Conservation (phyloP, 2,888 invertebrate genomes). For the Drosophila stalkeri region DNA sequence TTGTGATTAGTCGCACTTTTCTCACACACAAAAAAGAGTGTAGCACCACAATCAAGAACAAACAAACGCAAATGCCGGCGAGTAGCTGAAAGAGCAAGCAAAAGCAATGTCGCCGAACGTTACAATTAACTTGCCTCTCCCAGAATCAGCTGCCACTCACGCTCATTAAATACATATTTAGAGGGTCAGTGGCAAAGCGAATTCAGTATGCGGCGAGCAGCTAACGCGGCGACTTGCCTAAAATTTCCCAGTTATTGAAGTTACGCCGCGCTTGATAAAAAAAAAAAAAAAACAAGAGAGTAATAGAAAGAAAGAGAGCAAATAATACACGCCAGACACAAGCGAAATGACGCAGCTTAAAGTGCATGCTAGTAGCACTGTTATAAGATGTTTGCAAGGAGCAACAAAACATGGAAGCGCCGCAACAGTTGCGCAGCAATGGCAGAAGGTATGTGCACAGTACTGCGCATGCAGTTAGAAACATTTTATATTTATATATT, state of each 20-base stretch:
- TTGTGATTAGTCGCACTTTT: neutral
- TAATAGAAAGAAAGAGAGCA: neutral
- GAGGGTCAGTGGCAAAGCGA: constrained; percentile 30
- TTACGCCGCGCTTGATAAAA: neutral
- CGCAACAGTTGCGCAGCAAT: constrained; percentile 22
- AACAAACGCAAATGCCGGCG: neutral
- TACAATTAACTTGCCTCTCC: neutral
- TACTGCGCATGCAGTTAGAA: constrained; percentile 1
- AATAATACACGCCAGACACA: constrained; percentile 17
- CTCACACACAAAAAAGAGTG: neutral
- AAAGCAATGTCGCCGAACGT: neutral
- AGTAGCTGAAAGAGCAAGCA: neutral
- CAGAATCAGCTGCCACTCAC: neutral
- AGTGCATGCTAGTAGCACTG: constrained; percentile 12
- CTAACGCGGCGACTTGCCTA: constrained; percentile 18
- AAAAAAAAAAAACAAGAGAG: neutral
- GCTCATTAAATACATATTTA: constrained; percentile 6
- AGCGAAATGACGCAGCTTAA: constrained; percentile 38
- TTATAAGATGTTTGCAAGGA: constrained; percentile 29
- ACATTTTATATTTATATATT: neutral
- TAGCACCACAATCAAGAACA: neutral
- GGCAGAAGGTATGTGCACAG: constrained; percentile 35
- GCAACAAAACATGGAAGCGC: constrained; percentile 21
- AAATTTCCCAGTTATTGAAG: neutral
- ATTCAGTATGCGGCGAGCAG: constrained; percentile 39